Conservation (phyloP, 2,888 invertebrate species). For the Actias luna region DNA sequence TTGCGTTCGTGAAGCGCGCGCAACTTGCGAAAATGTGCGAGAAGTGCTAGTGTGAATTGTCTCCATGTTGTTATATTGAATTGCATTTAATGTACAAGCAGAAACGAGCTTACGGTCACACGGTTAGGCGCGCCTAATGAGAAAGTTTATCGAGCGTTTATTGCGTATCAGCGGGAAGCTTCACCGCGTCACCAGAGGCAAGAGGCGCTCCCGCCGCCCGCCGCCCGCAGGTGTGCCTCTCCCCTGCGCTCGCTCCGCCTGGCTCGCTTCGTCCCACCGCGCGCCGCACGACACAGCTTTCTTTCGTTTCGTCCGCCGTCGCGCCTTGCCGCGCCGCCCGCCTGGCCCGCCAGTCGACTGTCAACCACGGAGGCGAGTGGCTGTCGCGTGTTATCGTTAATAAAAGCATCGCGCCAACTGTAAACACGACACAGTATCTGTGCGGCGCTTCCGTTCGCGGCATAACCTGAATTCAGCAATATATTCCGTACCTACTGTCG, state of each 20-base stretch:
- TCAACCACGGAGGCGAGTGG: constrained; percentile 65
- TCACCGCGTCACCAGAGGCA: constrained; percentile 59
- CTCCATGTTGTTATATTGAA: constrained; percentile 64
- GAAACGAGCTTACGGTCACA: constrained; percentile 78
- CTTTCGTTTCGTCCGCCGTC: constrained; percentile 41
- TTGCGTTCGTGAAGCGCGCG: constrained; percentile 32
- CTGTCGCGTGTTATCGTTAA: constrained; percentile 36
- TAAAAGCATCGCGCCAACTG: constrained; percentile 72
- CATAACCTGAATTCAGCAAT: constrained; percentile 64
- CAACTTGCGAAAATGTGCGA: constrained; percentile 45
- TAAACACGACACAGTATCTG: constrained; percentile 77
- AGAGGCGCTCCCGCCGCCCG: constrained; percentile 63
- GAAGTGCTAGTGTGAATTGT: constrained; percentile 57
- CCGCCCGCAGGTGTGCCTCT: constrained; percentile 72
- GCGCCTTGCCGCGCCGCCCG: constrained; percentile 48
- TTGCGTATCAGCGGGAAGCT: constrained; percentile 80
- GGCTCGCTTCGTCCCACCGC: constrained; percentile 55
- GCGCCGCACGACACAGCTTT: constrained; percentile 57
- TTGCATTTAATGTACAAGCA: constrained; percentile 69
- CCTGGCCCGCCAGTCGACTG: constrained; percentile 74
- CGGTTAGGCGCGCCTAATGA: constrained; percentile 80
- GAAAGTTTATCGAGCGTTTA: constrained; percentile 82
- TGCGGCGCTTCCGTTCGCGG: constrained; percentile 70
- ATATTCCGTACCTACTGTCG: constrained; percentile 38
- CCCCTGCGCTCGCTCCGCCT: constrained; percentile 48